Evolutionary conservation across 2,113 vertebrate species (phyloP).

Genomic region (Scomber japonicus): DNA sequence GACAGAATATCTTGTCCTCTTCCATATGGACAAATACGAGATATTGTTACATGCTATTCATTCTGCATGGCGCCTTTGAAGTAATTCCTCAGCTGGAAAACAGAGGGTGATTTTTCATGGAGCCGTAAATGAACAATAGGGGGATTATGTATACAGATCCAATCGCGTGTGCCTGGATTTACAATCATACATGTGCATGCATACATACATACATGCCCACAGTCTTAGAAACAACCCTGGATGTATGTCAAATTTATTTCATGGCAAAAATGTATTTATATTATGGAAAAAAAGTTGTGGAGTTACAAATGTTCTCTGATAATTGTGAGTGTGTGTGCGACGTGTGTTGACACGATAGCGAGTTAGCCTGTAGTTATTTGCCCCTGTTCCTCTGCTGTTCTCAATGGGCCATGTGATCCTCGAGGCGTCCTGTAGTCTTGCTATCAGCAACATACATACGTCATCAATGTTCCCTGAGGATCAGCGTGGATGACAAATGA

Average conservation of each 20-base stretch:
- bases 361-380: slow-evolving; percentile 46
- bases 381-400: slow-evolving; percentile 41
- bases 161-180: slow-evolving; percentile 21
- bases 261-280: background rate
- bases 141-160: slow-evolving; percentile 39
- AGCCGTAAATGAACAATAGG: slow-evolving; percentile 57
- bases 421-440: slow-evolving; percentile 16
- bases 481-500: slow-evolving; percentile 45
- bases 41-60: slow-evolving; percentile 79
- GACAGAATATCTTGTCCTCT: slow-evolving; percentile 75
- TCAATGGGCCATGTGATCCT: slow-evolving; percentile 61
- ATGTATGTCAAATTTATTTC: slow-evolving; percentile 12
- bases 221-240: slow-evolving; percentile 7
- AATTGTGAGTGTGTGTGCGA: background rate
- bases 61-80: slow-evolving; percentile 70
- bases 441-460: slow-evolving; percentile 24
- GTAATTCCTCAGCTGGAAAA: slow-evolving; percentile 40
- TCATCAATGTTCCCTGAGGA: slow-evolving; percentile 27
- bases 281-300: background rate
- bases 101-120: slow-evolving; percentile 67
- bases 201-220: slow-evolving; percentile 1
- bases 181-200: background rate
- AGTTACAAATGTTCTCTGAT: slow-evolving; percentile 21
- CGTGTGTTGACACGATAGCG: slow-evolving; percentile 41
- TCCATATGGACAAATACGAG: slow-evolving; percentile 69